Base-by-base conservation (phyloP, 2,797 vertebrate genomes). In the Takifugu rubripes region DNA sequence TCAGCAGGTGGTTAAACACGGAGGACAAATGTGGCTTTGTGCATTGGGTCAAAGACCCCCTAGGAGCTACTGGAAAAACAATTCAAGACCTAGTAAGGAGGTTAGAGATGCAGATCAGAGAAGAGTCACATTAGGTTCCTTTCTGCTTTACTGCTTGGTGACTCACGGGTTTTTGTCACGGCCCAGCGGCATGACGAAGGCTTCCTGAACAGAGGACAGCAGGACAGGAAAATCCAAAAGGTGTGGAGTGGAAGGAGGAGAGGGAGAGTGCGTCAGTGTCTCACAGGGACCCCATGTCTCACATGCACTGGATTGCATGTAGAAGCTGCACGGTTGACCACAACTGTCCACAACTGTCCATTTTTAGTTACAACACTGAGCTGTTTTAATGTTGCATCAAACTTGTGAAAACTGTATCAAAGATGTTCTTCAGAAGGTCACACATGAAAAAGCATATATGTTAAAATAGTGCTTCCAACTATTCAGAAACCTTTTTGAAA, bases 161-260 rank as follows among this genome's bases (percentile, higher is more conserved):
- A 88, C 74, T 85, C 75, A 77, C 33, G 7, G 40, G 56, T 69
- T 73, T 81, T 59, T 67, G 76, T 82, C 25, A 43, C 56, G 70
- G 61, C 47, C n/a, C 56, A 63, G 64, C 56, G 63, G 66, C 83
- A 76, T 42, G 45, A 74, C 68, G 70, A 40, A 68, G 67, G 75
- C 71, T 87, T 90, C 86, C 88, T 88, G 86, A 77, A 74, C 56
- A 67, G 56, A 3, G 79, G 82, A 86, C 84, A 88, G 70, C 76
- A 59, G 78, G 79, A 81, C 82, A 79, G 78, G 88, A 90, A 90
- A 64, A 82, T 88, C 88, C 86, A 91, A 90, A 74, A 65, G 82
- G 83, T 82, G 84, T 74, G 75, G 73, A 68, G 67, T 64, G 61
- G 61, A 65, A 56, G 61, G 49, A 52, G 46, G n/a, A 24, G 46